Evolutionary conservation across 2,113 vertebrate species (phyloP), one percentile per base, ranked within the genome.

Genomic region (Tyrannus savana): DNA sequence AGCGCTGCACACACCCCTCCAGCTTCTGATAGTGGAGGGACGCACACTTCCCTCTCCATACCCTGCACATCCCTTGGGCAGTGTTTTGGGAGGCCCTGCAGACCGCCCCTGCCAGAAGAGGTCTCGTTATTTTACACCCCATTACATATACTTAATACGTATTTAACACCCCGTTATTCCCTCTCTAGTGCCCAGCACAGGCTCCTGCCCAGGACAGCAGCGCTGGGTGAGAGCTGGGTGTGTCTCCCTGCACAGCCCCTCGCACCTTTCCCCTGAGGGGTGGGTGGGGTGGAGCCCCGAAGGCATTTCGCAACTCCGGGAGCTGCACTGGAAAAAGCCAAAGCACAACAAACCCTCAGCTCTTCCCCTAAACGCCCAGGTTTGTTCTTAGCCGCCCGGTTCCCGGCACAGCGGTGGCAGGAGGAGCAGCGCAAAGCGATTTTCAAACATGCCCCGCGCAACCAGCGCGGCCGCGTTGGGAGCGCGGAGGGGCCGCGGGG

Each of bases 1-100:
- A 63, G 19, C 24, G 24, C 3, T 3, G 3, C 37, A 37, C 37
- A 37, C 37, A 37, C 0, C 1, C 2, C 1, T 0, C 11, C 39
- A 52, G 33, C 49, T 56, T 44, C 75, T 66, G 41, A 3, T 14
- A 7, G 5, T 6, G 33, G 23, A 50, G 7, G 19, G 33, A 30
- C 22, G 19, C 4, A 1, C 7, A 3, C 1, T 12, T 60, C 3
- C 11, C 37, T 2, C 39, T 56, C 21, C 44, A 37, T 13, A 7
- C 39, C 7, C 42, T 47, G 14, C 66, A 12, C 24, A 17, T 8
- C 9, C 28, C 39, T 22, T 4, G 19, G 35, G 28, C 35, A 12
- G 30, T 9, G 49, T 39, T 72, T 1, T 1, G 14, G 23, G 24
- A 23, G 6, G 3, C 5, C 9, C 10, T 6, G 6, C 50, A 44